A percentile compares a stretch with the other conserved stretches of the same genome.
These are phyloP conservation scores for Pleuronectes platessa DNA, from an alignment of 2,113 vertebrate genomes.

Conservation along the genomic window DNA sequence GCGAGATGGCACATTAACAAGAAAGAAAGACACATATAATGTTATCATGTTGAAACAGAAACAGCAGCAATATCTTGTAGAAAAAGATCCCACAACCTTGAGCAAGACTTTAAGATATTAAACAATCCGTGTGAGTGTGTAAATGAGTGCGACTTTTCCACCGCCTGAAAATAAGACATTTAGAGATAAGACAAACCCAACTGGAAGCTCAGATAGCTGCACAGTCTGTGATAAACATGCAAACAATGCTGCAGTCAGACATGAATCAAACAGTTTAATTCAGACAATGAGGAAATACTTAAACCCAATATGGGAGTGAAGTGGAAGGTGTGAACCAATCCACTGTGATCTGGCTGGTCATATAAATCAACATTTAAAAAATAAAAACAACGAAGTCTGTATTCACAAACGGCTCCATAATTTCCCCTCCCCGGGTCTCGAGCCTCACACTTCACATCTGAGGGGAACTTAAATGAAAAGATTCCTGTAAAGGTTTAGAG, in stretches of 20 bases:
- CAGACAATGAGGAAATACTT: constrained; percentile 27
- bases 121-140: neutral
- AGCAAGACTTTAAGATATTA: neutral
- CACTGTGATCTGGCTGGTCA: neutral
- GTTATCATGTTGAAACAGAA: neutral
- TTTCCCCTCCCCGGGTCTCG: neutral
- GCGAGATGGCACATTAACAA: neutral
- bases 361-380: constrained; percentile 13
- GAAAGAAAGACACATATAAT: neutral
- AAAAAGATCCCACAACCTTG: constrained; percentile 16
- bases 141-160: constrained; percentile 24
- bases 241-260: constrained; percentile 53
- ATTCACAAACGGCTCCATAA: constrained; percentile 4
- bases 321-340: constrained; percentile 7
- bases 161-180: constrained; percentile 51
- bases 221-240: constrained; percentile 43
- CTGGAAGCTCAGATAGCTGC: constrained; percentile 47
- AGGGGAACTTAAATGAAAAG: constrained; percentile 19
- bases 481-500: constrained; percentile 9
- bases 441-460: constrained; percentile 7
- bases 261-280: constrained; percentile 29
- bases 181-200: constrained; percentile 38
- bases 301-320: constrained; percentile 26
- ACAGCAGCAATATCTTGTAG: constrained; percentile 1
- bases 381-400: neutral